These are phyloP conservation scores for Carcinoscorpius rotundicauda DNA, from an alignment of 1,140 invertebrate genomes.

Conservation along the genomic window DNA sequence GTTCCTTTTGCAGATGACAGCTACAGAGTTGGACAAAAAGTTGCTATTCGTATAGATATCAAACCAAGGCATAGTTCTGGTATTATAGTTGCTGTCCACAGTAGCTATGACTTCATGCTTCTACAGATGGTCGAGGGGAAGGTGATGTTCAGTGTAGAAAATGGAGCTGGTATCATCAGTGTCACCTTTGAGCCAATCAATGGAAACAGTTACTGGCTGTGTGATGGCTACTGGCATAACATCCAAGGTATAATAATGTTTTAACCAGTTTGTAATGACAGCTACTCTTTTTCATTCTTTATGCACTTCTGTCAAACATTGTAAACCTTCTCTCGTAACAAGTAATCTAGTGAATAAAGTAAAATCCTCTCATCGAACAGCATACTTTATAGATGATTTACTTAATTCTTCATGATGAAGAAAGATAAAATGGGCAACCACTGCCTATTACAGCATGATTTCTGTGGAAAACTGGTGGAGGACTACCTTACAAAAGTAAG, in stretches of 20 bases:
- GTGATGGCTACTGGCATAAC: slow-evolving; percentile 88
- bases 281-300: slow-evolving; percentile 14
- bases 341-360: no score
- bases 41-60: slow-evolving; percentile 73
- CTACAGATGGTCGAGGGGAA: slow-evolving; percentile 74
- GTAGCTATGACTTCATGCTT: slow-evolving; percentile 63
- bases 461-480: no score
- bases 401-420: no score
- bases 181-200: slow-evolving; percentile 54
- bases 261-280: slow-evolving; percentile 17
- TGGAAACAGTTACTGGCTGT: slow-evolving; percentile 50
- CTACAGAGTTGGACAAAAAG: slow-evolving; percentile 60
- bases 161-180: slow-evolving; percentile 62
- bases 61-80: slow-evolving; percentile 71
- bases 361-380: no score
- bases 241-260: slow-evolving; percentile 60
- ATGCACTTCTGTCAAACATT: slow-evolving; percentile 3
- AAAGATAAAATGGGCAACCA: no score
- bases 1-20: slow-evolving; percentile 42
- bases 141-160: slow-evolving; percentile 68
- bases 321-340: no score
- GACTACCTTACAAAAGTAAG: no score
- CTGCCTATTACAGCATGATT: no score
- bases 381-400: no score
- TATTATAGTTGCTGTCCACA: slow-evolving; percentile 59